Conservation (phyloP, 2,113 vertebrate species). For the Cheirogaleus medius region DNA sequence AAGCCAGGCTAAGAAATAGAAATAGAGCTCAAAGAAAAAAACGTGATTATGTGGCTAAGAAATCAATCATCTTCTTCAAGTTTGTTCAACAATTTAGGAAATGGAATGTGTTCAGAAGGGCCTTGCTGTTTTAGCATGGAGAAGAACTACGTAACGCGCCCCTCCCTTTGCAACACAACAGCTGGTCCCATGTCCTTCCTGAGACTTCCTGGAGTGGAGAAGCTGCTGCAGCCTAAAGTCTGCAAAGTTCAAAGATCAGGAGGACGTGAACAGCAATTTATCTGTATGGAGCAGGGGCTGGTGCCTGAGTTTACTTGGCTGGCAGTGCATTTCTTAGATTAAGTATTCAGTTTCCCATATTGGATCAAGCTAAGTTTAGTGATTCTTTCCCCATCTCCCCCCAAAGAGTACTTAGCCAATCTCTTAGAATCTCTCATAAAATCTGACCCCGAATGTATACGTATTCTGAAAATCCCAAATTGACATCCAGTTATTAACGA, state of each 20-base stretch:
- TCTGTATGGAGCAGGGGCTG: neutral
- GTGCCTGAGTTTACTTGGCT: neutral
- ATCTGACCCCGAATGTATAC: conserved; percentile 4
- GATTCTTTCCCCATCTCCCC: neutral
- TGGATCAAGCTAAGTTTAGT: neutral
- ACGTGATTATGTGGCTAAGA: neutral
- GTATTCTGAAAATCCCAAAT: conserved; percentile 37
- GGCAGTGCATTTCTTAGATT: neutral
- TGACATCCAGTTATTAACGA: conserved; percentile 26
- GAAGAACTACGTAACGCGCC: neutral
- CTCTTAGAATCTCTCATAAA: conserved; percentile 1
- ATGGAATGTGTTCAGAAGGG: neutral
- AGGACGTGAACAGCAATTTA: neutral
- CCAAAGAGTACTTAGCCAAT: neutral
- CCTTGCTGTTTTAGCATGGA: neutral
- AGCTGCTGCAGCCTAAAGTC: fast-evolving
- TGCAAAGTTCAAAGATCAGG: neutral
- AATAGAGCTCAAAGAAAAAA: neutral
- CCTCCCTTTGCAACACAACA: neutral
- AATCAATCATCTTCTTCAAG: neutral
- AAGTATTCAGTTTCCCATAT: conserved; percentile 28
- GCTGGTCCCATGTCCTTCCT: neutral
- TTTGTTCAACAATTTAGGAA: neutral
- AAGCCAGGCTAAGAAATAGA: neutral
- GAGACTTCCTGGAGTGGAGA: neutral